Conservation (phyloP, 37 sponge, comb jelly and placozoan species). For the Petrosia ficiformis region DNA sequence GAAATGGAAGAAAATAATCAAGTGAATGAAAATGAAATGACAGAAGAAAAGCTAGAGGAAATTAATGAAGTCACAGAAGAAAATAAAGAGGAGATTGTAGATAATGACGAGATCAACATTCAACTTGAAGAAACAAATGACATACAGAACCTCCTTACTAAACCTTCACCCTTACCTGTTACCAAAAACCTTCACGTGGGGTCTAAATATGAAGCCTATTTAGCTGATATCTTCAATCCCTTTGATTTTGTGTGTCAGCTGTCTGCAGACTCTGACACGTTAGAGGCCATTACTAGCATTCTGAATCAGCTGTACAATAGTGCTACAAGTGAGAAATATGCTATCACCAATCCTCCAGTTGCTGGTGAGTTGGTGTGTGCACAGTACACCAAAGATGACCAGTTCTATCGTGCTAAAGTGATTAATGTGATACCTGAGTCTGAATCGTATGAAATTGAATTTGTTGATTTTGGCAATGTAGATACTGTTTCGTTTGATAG, state of each 20-base stretch:
- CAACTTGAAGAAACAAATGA: too few relatives aligned
- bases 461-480: slow-evolving; percentile 76
- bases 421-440: neutral
- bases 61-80: neutral
- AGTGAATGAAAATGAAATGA: slow-evolving; percentile 4
- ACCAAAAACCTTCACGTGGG: slow-evolving; percentile 8
- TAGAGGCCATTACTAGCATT: slow-evolving; percentile 11
- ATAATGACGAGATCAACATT: too few relatives aligned
- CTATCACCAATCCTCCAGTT: neutral
- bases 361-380: slow-evolving; percentile 40
- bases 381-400: slow-evolving; percentile 45
- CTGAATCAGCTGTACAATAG: neutral
- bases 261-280: neutral
- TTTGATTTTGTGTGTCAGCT: slow-evolving; percentile 42
- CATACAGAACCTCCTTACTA: too few relatives aligned
- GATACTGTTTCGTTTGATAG: slow-evolving; percentile 30
- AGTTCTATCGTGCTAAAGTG: slow-evolving; percentile 58
- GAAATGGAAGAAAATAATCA: neutral
- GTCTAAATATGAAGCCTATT: slow-evolving; percentile 13
- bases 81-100: slow-evolving; percentile 13
- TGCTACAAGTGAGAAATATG: neutral
- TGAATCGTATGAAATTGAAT: slow-evolving; percentile 35
- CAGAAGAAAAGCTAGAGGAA: slow-evolving; percentile 10
- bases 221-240: slow-evolving; percentile 15
- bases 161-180: too few relatives aligned